Conservation (phyloP, 2,797 vertebrate genomes). For the Pseudochirops corinnae region DNA sequence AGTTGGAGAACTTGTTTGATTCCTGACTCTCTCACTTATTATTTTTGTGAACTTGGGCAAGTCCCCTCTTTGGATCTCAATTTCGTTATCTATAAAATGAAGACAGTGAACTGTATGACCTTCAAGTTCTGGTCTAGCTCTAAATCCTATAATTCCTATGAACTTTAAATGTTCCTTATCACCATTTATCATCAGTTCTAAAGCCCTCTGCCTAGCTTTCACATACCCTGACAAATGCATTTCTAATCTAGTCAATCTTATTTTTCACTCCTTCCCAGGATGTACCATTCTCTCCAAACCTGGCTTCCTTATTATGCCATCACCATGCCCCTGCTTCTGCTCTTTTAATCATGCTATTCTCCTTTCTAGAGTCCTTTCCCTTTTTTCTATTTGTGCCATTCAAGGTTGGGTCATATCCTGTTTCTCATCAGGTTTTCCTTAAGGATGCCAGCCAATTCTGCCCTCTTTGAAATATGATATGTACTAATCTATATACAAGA, state of each 20-base stretch:
- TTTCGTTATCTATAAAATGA: background rate
- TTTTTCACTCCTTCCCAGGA: too few relatives aligned
- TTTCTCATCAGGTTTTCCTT: background rate
- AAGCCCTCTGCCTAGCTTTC: background rate
- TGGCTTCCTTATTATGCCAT: background rate
- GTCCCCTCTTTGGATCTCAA: background rate
- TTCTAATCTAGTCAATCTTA: background rate
- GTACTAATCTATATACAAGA: background rate
- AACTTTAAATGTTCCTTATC: background rate
- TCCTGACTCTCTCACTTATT: background rate
- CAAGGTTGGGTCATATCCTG: background rate
- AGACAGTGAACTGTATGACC: background rate
- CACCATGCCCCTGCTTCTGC: background rate
- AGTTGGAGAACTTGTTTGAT: background rate
- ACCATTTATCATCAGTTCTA: background rate
- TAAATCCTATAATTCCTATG: background rate
- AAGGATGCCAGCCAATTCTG: background rate
- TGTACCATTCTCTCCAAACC: background rate
- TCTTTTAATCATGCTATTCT: background rate
- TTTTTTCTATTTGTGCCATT: background rate
- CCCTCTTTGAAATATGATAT: background rate
- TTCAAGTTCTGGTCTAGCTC: background rate
- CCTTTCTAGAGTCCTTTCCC: background rate
- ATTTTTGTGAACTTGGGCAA: background rate
- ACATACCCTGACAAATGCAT: background rate